Evolutionary conservation across 2,797 vertebrate genomes (phyloP), one percentile per base, ranked within the genome.

Genomic region (Geotria australis): DNA sequence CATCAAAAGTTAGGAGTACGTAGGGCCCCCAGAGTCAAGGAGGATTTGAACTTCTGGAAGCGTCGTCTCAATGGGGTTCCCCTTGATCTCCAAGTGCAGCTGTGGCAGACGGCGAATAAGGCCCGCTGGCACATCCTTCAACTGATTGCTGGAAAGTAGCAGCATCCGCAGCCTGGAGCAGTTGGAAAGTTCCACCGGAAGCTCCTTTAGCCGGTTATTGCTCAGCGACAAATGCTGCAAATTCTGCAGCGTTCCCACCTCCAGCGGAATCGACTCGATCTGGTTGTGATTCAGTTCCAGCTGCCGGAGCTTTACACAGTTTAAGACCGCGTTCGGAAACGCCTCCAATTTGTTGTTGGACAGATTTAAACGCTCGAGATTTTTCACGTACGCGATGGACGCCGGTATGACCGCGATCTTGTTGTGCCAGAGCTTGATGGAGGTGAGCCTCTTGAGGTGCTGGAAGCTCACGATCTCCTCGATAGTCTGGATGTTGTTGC

Each of bases 401-500:
- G 83, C 62, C 46, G 91, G 89, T 71, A 98, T 94, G 69, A 69
- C 76, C 61, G 83, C 83, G 60, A 98, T 95, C 70, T 86, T 93
- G 67, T 98, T 98, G 73, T 98, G 84, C 88, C 88, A 98, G 57
- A 98, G 72, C 68, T 95, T 98, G 65, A 98, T 80, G 69, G 80
- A 89, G 4, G 78, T 86, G 62, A 98, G 74, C 67, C 85, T 79
- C 73, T 95, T 96, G 56, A 98, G 77, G 67, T 98, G 89, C 68
- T 98, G 91, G 66, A 98, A 96, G 71, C 91, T 98, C 63, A 98
- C 93, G 63, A 98, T 74, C 69, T 98, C 91, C 70, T 96, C 89
- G 45, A 98, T 95, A 64, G 83, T 94, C 60, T 85, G 83, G 63
- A 98, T 95, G 67, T 79, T 83, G 63, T 98, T 98, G 12, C 83